Percentiles rank a stretch among this genome's conserved stretches.
These are phyloP conservation scores for Heliothis subflexa DNA, from an alignment of 1,140 invertebrate genomes.

Conservation along the genomic window DNA sequence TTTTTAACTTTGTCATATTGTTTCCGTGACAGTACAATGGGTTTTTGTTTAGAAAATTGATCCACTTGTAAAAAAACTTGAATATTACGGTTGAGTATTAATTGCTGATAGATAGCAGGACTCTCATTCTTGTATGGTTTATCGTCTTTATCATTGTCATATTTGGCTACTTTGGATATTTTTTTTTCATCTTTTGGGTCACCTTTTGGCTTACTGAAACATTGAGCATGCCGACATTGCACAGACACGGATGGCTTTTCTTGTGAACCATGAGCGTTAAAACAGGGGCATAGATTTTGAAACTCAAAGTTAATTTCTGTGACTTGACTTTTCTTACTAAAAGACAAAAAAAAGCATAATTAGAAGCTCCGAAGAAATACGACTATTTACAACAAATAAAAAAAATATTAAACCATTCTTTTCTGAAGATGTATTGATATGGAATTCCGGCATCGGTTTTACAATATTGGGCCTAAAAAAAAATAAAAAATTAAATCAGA, in stretches of 20 bases:
- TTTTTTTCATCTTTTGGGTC: neutral
- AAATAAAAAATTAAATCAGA: constrained; percentile 5
- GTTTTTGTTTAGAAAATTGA: constrained; percentile 63
- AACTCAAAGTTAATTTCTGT: constrained; percentile 36
- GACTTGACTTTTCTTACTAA: constrained; percentile 29
- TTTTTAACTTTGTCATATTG: constrained; percentile 77
- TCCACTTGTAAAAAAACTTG: constrained; percentile 68
- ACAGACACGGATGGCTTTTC: neutral
- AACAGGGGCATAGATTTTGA: constrained; percentile 13
- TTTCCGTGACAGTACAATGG: constrained; percentile 66
- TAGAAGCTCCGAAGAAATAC: neutral
- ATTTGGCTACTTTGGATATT: no score
- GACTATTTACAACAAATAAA: constrained; percentile 11
- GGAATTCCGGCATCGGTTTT: neutral
- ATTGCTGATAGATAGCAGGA: constrained; percentile 48
- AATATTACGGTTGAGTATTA: constrained; percentile 65
- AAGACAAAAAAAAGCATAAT: neutral
- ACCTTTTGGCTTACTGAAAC: neutral
- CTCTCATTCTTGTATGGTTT: neutral
- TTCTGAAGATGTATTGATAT: constrained; percentile 42
- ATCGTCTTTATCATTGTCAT: neutral
- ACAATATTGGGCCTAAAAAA: constrained; percentile 38
- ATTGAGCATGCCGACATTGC: neutral
- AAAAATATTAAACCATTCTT: constrained; percentile 43
- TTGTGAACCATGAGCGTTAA: constrained; percentile 5